Evolutionary conservation across 1,140 invertebrate genomes (phyloP).

Genomic region (Ditylenchus dipsaci): DNA sequence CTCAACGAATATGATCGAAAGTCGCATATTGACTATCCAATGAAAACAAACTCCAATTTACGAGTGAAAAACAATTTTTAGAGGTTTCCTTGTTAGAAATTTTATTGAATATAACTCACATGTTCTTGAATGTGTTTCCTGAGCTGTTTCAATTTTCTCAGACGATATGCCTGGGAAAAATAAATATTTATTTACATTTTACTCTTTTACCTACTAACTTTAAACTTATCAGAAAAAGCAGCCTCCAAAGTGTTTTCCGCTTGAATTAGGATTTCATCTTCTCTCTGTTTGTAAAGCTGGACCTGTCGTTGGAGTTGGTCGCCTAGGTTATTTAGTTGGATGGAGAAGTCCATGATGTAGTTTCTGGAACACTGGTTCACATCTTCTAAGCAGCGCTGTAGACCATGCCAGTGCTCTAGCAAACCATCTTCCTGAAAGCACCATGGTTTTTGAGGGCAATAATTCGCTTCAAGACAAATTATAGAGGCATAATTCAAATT

Average conservation of each 20-base stretch:
- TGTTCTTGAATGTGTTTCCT: neutral
- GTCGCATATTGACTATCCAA: no score
- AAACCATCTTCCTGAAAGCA: neutral
- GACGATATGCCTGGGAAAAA: no score
- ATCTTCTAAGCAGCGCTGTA: neutral
- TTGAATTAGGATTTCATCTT: neutral
- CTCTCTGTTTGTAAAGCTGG: neutral
- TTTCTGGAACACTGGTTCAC: neutral
- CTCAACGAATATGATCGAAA: no score
- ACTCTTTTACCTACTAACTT: no score
- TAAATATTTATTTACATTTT: no score
- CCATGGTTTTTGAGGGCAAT: neutral
- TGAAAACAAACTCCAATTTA: neutral
- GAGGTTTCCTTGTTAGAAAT: neutral
- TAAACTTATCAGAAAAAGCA: neutral
- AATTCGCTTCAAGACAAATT: neutral
- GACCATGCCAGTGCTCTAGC: neutral
- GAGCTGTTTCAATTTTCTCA: neutral
- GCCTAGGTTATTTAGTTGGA: neutral
- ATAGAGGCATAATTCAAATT: no score
- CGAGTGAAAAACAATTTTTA: no score
- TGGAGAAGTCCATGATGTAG: constrained; percentile 3
- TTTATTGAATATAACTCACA: constrained; percentile 2
- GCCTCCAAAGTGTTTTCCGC: neutral
- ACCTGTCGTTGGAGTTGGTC: neutral